Evolutionary conservation across 2,888 invertebrate species (phyloP).

Genomic region (Trichopoda pennipes): DNA sequence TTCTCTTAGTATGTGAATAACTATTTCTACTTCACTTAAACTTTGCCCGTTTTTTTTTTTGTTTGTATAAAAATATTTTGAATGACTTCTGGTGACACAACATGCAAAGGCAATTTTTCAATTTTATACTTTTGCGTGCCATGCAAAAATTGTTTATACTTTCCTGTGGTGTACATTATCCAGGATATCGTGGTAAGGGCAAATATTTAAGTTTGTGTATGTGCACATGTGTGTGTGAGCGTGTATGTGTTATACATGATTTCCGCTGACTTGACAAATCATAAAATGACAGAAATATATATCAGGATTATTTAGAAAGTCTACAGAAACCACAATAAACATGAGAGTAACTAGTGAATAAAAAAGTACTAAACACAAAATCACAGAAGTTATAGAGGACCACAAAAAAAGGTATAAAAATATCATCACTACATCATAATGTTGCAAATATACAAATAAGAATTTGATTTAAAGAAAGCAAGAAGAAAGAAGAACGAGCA

Average conservation of each 20-base stretch:
- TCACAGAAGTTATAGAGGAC: constrained; percentile 16
- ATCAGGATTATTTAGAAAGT: constrained; percentile 19
- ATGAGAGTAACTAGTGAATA: constrained; percentile 5
- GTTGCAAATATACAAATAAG: not conserved
- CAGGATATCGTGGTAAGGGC: constrained; percentile 51
- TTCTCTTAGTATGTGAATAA: constrained; percentile 5
- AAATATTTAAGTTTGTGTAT: constrained; percentile 63
- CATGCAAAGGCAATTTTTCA: constrained; percentile 78
- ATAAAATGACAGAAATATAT: constrained; percentile 48
- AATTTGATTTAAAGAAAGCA: not conserved
- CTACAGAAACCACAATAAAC: constrained; percentile 6
- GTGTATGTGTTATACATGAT: constrained; percentile 75
- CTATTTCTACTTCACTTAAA: constrained; percentile 29
- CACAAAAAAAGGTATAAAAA: not conserved
- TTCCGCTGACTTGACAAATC: constrained; percentile 76
- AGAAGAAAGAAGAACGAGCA: not conserved
- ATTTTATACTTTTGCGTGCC: constrained; percentile 69
- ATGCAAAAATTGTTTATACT: constrained; percentile 54
- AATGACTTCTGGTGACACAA: constrained; percentile 66
- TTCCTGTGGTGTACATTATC: constrained; percentile 5
- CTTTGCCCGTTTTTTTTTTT: not conserved
- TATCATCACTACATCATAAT: constrained; percentile 43
- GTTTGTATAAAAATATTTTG: not conserved
- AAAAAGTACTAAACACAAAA: constrained; percentile 26
- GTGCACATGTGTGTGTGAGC: constrained; percentile 73